Evolutionary conservation across 2,797 vertebrate genomes (phyloP).

Genomic region (Tenualosa ilisha): DNA sequence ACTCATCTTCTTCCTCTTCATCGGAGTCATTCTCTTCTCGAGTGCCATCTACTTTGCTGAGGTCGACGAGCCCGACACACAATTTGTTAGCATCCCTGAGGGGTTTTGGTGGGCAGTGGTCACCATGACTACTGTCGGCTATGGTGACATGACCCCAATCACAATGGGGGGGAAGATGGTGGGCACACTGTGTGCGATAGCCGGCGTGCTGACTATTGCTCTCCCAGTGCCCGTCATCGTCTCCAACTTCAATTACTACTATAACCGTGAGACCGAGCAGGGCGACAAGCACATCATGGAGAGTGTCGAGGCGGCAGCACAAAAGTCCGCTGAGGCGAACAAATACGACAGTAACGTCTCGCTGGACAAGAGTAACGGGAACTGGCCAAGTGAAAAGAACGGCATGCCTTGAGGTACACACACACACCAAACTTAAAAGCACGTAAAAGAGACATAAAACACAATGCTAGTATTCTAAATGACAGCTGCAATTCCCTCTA

Average conservation of each 20-base stretch:
- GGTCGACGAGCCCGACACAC: conserved; percentile 94
- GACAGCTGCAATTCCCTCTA: background rate
- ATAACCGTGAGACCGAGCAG: conserved; percentile 93
- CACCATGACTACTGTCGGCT: conserved; percentile 98
- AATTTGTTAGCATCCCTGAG: conserved; percentile 96
- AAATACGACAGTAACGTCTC: conserved; percentile 83
- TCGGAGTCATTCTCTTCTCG: conserved; percentile 97
- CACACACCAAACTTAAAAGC: background rate
- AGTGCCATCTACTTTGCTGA: conserved; percentile 98
- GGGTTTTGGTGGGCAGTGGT: conserved; percentile 99
- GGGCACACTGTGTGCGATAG: conserved; percentile 94
- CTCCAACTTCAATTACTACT: conserved; percentile 99
- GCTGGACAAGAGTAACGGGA: conserved; percentile 85
- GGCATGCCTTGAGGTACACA: conserved; percentile 53
- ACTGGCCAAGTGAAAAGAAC: conserved; percentile 83
- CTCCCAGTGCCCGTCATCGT: conserved; percentile 97
- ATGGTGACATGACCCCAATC: conserved; percentile 96
- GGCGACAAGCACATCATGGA: conserved; percentile 87
- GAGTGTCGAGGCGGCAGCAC: conserved; percentile 78
- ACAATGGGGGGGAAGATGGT: conserved; percentile 96
- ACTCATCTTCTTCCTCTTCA: conserved; percentile 97
- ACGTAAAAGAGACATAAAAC: background rate
- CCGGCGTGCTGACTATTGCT: conserved; percentile 95
- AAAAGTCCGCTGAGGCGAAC: conserved; percentile 71
- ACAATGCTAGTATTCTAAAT: conserved; percentile 6